Base-by-base conservation (phyloP, 2,113 vertebrate species). In the Edolisoma coerulescens region DNA sequence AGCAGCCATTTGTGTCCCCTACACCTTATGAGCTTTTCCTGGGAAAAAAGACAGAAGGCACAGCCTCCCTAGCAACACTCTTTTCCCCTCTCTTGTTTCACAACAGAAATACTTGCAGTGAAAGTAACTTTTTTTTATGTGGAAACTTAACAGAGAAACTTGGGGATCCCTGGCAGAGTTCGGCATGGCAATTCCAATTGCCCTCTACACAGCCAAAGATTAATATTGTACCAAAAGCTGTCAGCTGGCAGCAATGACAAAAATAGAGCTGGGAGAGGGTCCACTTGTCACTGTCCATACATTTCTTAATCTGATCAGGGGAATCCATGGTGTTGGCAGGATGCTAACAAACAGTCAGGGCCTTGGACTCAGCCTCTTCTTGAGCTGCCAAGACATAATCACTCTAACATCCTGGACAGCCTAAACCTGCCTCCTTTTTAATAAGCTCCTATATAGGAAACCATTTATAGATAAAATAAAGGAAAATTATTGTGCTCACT, bases 381-480 rank as follows among this genome's bases (percentile, higher is more conserved):
- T n/a, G 37, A 24, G 37, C 57, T 96, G 94, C 91, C 92, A 93
- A 91, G 77, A 47, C 39, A 73, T 56, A 90, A 89, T 95, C 80
- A 50, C 27, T 86, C 82, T 89, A 68, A 93, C 81, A 86, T 93
- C 88, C 75, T 76, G 63, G 70, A 90, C 52, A 91, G n/a, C 74
- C 89, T 70, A 80, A 83, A 67, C 33, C 73, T 89, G 74, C 61
- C 91, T 90, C 67, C 50, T 92, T 91, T 94, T 74, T 87, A 90
- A 96, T 91, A 91, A 94, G 61, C 33, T 93, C 42, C 63, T 78
- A 87, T 71, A 95, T 89, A 95, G 63, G 65, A 90, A 89, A 78
- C 49, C 56, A 63, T 90, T 96, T 96, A 90, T 88, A 97, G 77
- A 90, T 93, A 91, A 84, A 96, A 95, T 60, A 94, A 91, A 86